phyloP scores from a whole-genome alignment of 1,140 invertebrate species.

The Brachionus sp. region DNA sequence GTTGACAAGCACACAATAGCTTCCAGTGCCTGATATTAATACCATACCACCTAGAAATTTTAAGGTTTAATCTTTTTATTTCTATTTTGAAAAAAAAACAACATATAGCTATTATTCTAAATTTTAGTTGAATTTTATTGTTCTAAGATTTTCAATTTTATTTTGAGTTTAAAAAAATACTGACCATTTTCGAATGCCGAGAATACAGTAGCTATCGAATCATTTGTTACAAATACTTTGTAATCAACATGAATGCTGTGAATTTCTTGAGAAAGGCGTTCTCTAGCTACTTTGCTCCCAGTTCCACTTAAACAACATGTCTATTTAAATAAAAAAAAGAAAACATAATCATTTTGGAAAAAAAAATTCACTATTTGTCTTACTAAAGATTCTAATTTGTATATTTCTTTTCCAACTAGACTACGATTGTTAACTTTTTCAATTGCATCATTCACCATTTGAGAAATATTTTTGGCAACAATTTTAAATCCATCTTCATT shows the following conservation, averaged over 20 bases:
- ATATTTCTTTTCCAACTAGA: background rate
- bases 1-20: slow-evolving; percentile 75
- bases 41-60: slow-evolving; percentile 71
- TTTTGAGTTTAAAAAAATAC: background rate
- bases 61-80: background rate
- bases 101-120: no score
- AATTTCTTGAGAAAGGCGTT: background rate
- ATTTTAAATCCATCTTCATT: slow-evolving; percentile 21
- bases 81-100: background rate
- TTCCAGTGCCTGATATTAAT: slow-evolving; percentile 89
- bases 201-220: slow-evolving; percentile 19
- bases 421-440: background rate
- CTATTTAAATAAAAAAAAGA: background rate
- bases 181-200: slow-evolving; percentile 37
- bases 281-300: slow-evolving; percentile 5
- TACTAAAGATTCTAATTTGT: slow-evolving; percentile 14
- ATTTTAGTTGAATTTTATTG: no score
- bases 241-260: background rate
- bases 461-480: background rate
- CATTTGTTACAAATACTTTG: slow-evolving; percentile 30
- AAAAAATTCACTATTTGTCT: background rate
- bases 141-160: no score
- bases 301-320: slow-evolving; percentile 34
- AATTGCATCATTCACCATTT: background rate
- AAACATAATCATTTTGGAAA: background rate